Conservation (phyloP, 53 echinoderm and acorn worm species). For the Glandiceps talaboti region DNA sequence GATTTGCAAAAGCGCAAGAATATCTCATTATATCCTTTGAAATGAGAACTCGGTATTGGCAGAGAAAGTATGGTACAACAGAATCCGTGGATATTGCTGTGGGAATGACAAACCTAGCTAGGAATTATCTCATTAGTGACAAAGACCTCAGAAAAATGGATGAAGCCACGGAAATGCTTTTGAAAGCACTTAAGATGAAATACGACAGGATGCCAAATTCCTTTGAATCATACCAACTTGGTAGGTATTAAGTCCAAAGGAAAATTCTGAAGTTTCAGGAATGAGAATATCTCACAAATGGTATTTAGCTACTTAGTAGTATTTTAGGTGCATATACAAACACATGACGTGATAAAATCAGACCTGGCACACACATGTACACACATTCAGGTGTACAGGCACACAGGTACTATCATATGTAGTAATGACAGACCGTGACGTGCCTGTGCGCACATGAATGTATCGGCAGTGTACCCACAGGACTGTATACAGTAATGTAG, state of each 20-base stretch:
- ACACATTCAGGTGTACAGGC: no score
- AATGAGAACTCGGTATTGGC: neutral
- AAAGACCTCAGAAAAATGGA: neutral
- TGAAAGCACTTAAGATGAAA: neutral
- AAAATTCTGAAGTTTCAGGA: neutral
- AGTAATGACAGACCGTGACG: no score
- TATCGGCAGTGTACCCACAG: no score
- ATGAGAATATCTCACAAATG: neutral
- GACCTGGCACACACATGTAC: no score
- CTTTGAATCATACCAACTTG: neutral
- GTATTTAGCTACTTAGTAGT: no score
- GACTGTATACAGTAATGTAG: no score
- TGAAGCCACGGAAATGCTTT: neutral
- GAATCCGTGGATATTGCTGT: neutral
- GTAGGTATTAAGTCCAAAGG: neutral
- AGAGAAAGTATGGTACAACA: neutral
- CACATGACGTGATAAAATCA: no score
- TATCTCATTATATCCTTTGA: neutral
- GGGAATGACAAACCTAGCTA: neutral
- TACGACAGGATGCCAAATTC: neutral
- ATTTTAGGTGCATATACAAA: no score
- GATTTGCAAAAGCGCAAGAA: neutral
- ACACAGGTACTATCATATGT: no score
- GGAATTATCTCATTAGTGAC: neutral
- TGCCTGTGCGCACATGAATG: no score